Percentiles rank a stretch among this genome's conserved stretches.
Evolutionary conservation across 2,113 vertebrate species (phyloP).

Genomic region (Carlito syrichta): DNA sequence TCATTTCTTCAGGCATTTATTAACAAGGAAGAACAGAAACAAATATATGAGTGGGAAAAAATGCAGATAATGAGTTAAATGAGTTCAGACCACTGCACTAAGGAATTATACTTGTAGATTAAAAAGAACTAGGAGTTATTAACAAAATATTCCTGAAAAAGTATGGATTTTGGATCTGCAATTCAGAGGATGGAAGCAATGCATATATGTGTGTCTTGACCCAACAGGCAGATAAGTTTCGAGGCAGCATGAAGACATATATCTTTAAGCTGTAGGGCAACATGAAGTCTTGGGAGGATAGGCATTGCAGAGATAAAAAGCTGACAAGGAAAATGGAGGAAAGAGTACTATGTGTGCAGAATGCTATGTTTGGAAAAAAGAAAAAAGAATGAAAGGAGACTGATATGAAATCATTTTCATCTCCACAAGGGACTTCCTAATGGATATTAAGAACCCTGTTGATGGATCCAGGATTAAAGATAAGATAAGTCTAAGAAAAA

Average conservation of each 20-base stretch:
- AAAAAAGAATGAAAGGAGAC: neutral
- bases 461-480: neutral
- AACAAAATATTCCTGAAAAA: neutral
- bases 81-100: too few species aligned
- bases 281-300: neutral
- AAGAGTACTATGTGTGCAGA: neutral
- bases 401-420: neutral
- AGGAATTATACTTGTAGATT: neutral
- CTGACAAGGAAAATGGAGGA: neutral
- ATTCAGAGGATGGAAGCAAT: neutral
- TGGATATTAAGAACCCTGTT: neutral
- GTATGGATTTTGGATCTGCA: neutral
- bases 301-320: neutral
- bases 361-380: neutral
- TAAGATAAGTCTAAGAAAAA: slow-evolving; percentile 17
- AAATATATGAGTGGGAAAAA: neutral
- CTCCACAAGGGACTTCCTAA: neutral
- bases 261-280: neutral
- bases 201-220: neutral
- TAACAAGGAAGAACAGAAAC: neutral
- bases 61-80: neutral
- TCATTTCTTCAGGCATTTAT: too few species aligned
- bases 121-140: neutral
- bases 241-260: neutral
- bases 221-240: neutral